These are phyloP conservation scores for Zaprionus lachaisei DNA, from an alignment of 1,140 invertebrate genomes.

Conservation along the genomic window DNA sequence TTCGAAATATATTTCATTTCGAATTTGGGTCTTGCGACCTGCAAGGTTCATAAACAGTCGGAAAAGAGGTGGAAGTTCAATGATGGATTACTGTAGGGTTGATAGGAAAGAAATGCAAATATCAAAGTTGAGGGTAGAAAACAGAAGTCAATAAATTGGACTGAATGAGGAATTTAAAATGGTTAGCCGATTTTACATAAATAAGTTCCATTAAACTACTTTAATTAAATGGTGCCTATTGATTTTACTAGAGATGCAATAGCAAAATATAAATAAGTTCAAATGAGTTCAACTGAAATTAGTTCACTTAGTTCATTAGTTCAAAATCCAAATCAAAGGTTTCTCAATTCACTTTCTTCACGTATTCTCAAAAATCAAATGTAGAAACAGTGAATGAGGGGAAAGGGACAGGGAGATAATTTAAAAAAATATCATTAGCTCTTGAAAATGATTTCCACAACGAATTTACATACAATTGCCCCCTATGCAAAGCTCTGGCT, in stretches of 20 bases:
- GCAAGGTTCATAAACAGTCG: background rate
- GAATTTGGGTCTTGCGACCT: background rate
- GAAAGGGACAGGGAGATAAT: background rate
- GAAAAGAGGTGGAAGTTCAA: slow-evolving; percentile 9
- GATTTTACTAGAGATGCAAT: background rate
- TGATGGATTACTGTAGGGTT: slow-evolving; percentile 22
- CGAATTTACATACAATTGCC: slow-evolving; percentile 74
- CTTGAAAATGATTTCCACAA: slow-evolving; percentile 67
- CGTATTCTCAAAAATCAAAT: background rate
- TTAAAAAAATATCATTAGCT: slow-evolving; percentile 71
- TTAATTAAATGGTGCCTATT: background rate
- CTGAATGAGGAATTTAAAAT: background rate
- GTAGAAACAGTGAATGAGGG: slow-evolving; percentile 16
- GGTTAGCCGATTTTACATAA: background rate
- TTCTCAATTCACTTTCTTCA: background rate
- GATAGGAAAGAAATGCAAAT: background rate
- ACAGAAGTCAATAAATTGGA: background rate
- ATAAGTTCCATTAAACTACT: background rate
- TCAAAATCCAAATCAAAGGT: background rate
- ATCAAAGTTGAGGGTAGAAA: background rate
- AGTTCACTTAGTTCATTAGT: no score
- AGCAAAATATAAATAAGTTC: background rate
- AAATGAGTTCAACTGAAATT: background rate
- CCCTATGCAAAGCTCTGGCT: background rate
- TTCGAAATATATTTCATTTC: slow-evolving; percentile 6